Conservation (phyloP, 2,113 vertebrate species). For the Sturnus vulgaris region DNA sequence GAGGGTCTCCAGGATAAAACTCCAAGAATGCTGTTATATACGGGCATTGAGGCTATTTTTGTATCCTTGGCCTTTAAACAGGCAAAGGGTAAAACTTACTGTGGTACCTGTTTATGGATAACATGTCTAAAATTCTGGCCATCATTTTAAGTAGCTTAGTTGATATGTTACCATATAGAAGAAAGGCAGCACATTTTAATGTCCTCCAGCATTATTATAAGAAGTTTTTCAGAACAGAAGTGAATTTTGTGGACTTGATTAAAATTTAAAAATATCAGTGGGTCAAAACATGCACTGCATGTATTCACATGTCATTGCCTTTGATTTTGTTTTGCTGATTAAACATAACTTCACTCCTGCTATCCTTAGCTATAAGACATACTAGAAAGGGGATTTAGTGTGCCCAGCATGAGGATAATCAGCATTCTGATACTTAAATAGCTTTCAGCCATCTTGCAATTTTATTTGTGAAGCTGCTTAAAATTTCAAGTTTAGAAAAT, state of each 20-base stretch:
- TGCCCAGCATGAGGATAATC: not conserved
- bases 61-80: not conserved
- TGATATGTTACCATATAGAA: not conserved
- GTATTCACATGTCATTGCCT: not conserved
- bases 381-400: conserved; percentile 14
- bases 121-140: not conserved
- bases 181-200: not conserved
- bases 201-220: not conserved
- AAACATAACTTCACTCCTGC: not conserved
- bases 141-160: not conserved
- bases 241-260: not conserved
- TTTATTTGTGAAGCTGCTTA: not conserved
- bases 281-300: not conserved
- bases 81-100: not conserved
- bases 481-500: not conserved
- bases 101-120: not conserved
- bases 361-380: not conserved
- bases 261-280: not conserved
- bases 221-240: not conserved
- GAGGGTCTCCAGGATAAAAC: not conserved
- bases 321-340: not conserved
- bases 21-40: not conserved
- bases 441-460: not conserved
- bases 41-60: not conserved
- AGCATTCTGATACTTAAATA: not conserved